Evolutionary conservation across 2,113 vertebrate genomes (phyloP), one percentile per base, ranked within the genome.

Genomic region (Alethe castanea): DNA sequence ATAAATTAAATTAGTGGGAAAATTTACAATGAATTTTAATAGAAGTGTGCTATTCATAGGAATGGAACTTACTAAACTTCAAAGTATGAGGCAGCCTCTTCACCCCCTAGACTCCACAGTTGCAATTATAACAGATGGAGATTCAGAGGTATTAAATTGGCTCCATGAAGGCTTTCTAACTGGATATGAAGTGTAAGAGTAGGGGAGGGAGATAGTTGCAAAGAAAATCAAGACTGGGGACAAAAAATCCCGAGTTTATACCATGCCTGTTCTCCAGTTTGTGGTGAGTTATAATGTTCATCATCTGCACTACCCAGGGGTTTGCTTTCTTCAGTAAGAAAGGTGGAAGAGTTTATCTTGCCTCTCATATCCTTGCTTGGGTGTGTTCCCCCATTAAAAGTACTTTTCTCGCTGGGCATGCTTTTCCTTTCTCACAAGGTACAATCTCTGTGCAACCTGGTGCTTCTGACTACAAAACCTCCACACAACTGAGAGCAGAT

Each of bases 21-120:
- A 94, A 92, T 81, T 62, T 6, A 56, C 83, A 19, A 81, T 38
- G 76, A 92, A 86, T 94, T 92, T 95, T 94, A 93, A 86, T 80
- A 73, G 47, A 88, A 74, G 31, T 81, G 20, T 74, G 77, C 57
- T 76, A 65, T 86, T 96, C 69, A 81, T 36, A 88, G 72, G 44
- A 92, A 88, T 78, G 42, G 72, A 93, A 94, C 60, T 93, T 78
- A 81, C 44, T 95, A 70, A 65, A 72, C 24, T 92, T 90, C 91
- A 59, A 94, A 93, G 86, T 92, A 86, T 2, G 17, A 93, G 62
- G 52, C 60, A 67, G 56, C 19, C 6, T 93, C 38, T 88, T 94
- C 45, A 82, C 33, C 53, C 40, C 36, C 81, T 67, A 60, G 38
- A 45, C 64, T 86, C 59, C 24, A 59, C 50, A 62, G 47, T 8